Percentiles rank a stretch among this genome's conserved stretches.
Evolutionary conservation across 2,113 vertebrate genomes (phyloP).

Genomic region (Smithornis capensis): DNA sequence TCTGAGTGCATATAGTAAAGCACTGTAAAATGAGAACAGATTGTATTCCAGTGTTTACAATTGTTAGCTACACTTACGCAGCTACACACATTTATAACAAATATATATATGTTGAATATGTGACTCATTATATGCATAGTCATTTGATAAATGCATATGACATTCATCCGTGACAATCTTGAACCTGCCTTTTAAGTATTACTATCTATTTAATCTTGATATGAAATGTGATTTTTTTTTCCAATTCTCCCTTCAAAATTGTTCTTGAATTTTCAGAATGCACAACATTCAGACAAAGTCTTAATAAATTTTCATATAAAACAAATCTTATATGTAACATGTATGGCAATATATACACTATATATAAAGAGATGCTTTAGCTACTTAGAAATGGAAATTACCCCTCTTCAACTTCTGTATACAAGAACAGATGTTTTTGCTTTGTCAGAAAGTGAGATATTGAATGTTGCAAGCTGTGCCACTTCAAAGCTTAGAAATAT

Average conservation of each 20-base stretch:
- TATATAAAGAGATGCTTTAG: neutral
- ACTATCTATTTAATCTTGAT: neutral
- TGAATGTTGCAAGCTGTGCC: neutral
- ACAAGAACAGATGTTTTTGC: neutral
- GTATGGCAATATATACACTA: neutral
- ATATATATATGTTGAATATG: neutral
- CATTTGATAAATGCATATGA: neutral
- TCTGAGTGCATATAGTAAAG: neutral
- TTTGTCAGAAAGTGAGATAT: neutral
- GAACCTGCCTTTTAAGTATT: neutral
- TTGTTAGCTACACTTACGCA: neutral
- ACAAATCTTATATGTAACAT: neutral
- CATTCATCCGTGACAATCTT: neutral
- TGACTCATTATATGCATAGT: neutral
- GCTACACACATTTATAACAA: neutral
- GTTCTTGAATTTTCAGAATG: neutral
- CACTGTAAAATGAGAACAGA: neutral
- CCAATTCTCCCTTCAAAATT: neutral
- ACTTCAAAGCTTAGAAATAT: neutral
- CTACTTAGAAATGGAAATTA: neutral
- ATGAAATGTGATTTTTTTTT: neutral
- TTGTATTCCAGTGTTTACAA: neutral
- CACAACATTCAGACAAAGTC: neutral
- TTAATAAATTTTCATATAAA: constrained; percentile 10
- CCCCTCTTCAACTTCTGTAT: neutral